Evolutionary conservation across 2,888 invertebrate genomes (phyloP).

Genomic region (Odontocerum albicorne): DNA sequence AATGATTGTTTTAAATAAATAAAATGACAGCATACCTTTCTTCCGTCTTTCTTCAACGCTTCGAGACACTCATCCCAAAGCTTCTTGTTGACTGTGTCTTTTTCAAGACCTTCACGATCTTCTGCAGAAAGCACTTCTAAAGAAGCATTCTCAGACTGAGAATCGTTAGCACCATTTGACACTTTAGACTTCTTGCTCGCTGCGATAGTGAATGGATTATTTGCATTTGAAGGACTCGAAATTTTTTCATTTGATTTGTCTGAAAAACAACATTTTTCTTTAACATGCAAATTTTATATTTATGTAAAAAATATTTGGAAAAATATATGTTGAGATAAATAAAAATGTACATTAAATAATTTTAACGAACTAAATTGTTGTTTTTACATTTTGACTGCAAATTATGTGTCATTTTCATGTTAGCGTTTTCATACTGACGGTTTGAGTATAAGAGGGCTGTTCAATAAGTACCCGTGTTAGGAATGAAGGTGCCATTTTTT

Average conservation of each 20-base stretch:
- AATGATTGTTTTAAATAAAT: no score
- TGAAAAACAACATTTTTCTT: constrained; percentile 18
- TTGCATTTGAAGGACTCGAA: constrained; percentile 31
- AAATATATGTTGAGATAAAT: not conserved
- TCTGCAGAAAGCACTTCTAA: constrained; percentile 42
- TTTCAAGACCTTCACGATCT: constrained; percentile 47
- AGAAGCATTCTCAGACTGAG: constrained; percentile 40
- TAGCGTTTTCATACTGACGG: no score
- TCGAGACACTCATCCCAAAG: constrained; percentile 68
- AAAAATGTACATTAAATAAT: not conserved
- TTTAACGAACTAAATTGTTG: no score
- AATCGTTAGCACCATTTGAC: constrained; percentile 32
- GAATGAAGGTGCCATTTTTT: no score
- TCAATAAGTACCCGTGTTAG: no score
- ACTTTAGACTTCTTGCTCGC: constrained; percentile 28
- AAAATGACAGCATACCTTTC: no score
- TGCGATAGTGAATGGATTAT: constrained; percentile 37
- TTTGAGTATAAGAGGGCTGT: no score
- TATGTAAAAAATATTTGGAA: not conserved
- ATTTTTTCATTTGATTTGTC: constrained; percentile 25
- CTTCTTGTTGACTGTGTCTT: constrained; percentile 64
- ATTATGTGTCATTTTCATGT: no score
- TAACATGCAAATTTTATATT: no score
- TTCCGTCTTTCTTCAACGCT: constrained; percentile 51
- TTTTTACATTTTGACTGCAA: no score